Evolutionary conservation across 1,140 invertebrate genomes (phyloP).

Genomic region (Zophobas atratus): DNA sequence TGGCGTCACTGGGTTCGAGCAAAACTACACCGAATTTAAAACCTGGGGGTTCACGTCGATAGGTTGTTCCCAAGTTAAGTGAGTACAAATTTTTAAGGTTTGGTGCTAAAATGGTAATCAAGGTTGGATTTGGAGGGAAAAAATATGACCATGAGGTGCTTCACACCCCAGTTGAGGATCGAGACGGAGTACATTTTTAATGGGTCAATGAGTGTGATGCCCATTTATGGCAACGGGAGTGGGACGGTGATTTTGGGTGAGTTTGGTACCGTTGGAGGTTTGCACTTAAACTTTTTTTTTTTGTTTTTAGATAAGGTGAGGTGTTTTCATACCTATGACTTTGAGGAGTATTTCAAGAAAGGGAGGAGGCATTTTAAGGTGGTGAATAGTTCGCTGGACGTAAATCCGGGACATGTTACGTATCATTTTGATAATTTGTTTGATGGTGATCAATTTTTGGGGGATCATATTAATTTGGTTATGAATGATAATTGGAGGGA

Average conservation of each 20-base stretch:
- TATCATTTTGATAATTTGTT: conserved; percentile 55
- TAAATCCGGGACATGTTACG: conserved; percentile 31
- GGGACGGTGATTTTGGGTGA: conserved; percentile 70
- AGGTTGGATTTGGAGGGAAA: conserved; percentile 63
- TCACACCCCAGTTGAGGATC: conserved; percentile 64
- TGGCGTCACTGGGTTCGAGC: conserved; percentile 72
- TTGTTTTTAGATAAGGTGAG: conserved; percentile 29
- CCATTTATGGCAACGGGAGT: conserved; percentile 71
- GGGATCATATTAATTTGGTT: conserved; percentile 54
- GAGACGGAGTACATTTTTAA: conserved; percentile 69
- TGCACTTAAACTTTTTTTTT: neutral
- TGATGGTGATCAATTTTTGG: conserved; percentile 54
- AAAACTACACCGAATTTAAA: conserved; percentile 74
- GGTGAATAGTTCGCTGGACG: neutral
- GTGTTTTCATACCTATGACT: conserved; percentile 28
- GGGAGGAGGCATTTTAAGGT: conserved; percentile 23
- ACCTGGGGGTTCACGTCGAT: conserved; percentile 71
- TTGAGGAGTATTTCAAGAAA: conserved; percentile 44
- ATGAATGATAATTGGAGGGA: conserved; percentile 55
- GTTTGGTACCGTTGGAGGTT: conserved; percentile 32
- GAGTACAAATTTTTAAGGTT: neutral
- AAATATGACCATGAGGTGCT: conserved; percentile 59
- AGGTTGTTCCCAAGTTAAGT: neutral
- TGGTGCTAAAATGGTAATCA: conserved; percentile 47
- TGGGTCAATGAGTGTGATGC: conserved; percentile 71